Conservation (phyloP, 1,140 invertebrate species). For the Drosophila tristis region DNA sequence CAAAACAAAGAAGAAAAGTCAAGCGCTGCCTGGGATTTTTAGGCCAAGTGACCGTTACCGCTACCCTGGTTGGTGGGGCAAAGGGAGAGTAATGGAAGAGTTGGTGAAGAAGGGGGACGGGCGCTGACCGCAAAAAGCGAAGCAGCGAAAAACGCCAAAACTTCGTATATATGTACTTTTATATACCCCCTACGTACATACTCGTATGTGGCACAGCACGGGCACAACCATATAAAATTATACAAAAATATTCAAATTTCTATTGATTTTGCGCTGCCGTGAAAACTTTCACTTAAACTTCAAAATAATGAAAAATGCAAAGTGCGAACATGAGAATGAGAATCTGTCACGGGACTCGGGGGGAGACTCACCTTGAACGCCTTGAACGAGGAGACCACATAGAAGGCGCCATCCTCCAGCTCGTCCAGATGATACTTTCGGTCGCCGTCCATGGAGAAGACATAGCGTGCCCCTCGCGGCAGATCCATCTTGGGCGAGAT, state of each 20-base stretch:
- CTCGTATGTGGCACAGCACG: slow-evolving; percentile 15
- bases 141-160: slow-evolving; percentile 29
- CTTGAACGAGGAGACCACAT: slow-evolving; percentile 95
- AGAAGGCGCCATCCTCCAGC: slow-evolving; percentile 94
- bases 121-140: slow-evolving; percentile 61
- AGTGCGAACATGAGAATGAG: slow-evolving; percentile 31
- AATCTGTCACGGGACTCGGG: slow-evolving; percentile 1
- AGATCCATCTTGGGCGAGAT: slow-evolving; percentile 92
- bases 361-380: slow-evolving; percentile 92
- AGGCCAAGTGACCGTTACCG: slow-evolving; percentile 65
- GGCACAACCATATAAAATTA: slow-evolving; percentile 44
- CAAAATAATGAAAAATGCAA: slow-evolving; percentile 32
- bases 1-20: slow-evolving; percentile 69
- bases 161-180: slow-evolving; percentile 56
- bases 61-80: not conserved
- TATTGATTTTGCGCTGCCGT: slow-evolving; percentile 76
- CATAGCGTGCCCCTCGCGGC: slow-evolving; percentile 93
- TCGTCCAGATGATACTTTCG: slow-evolving; percentile 93
- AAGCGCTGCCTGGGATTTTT: slow-evolving; percentile 60
- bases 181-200: slow-evolving; percentile 26
- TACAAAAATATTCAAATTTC: slow-evolving; percentile 82
- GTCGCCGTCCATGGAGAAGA: slow-evolving; percentile 95
- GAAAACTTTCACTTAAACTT: slow-evolving; percentile 66
- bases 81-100: not conserved
- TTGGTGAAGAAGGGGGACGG: not conserved